Percentiles rank a stretch among this genome's conserved stretches.
Evolutionary conservation across 2,113 vertebrate genomes (phyloP).

Genomic region (Poeciliopsis prolifica): DNA sequence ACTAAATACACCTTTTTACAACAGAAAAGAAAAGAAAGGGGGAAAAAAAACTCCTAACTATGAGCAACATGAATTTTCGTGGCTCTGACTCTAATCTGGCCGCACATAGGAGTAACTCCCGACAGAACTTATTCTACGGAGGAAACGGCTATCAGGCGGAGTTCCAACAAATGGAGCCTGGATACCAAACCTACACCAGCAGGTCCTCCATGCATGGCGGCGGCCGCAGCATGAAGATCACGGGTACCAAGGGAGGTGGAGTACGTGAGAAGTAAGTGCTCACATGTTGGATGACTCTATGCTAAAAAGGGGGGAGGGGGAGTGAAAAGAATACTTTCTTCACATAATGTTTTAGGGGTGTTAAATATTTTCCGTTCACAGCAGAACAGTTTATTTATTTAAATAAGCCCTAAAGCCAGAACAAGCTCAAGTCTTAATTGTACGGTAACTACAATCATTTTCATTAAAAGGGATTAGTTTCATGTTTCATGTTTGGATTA

Average conservation of each 20-base stretch:
- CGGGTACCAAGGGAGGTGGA: constrained; percentile 18
- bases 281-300: constrained; percentile 36
- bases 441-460: neutral
- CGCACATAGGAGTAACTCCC: constrained; percentile 61
- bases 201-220: constrained; percentile 60
- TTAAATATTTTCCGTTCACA: too few species aligned
- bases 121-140: constrained; percentile 65
- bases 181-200: constrained; percentile 53
- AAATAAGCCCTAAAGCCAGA: neutral
- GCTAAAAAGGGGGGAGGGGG: neutral
- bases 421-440: neutral
- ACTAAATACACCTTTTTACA: neutral
- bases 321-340: neutral
- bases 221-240: neutral
- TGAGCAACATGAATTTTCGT: constrained; percentile 62
- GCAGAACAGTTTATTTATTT: neutral
- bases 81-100: constrained; percentile 54
- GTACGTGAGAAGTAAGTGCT: constrained; percentile 37
- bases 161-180: constrained; percentile 11
- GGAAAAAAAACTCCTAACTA: neutral
- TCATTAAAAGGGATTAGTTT: neutral
- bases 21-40: too few species aligned
- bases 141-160: constrained; percentile 64
- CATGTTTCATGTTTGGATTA: neutral
- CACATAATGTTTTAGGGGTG: too few species aligned